Percentiles rank a stretch among this genome's conserved stretches.
Evolutionary conservation across 2,888 invertebrate species (phyloP).

Genomic region (Nymphalis c-album): DNA sequence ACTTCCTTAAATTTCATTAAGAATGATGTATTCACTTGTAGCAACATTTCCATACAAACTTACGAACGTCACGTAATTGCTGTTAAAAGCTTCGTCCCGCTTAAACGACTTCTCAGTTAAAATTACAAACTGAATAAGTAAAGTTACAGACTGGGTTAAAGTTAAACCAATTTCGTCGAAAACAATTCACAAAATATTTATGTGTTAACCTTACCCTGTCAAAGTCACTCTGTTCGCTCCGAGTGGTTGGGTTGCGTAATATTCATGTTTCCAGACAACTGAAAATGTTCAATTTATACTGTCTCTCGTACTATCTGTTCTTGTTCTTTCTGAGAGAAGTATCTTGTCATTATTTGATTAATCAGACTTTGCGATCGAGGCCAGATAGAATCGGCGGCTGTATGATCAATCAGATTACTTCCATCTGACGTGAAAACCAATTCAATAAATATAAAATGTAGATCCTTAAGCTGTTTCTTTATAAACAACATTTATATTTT

Average conservation of each 20-base stretch:
- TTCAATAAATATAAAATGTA: too few relatives aligned
- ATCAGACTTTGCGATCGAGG: constrained; percentile 12
- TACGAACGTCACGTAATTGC: neutral
- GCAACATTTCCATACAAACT: too few relatives aligned
- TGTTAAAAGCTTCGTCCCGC: neutral
- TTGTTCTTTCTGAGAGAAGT: neutral
- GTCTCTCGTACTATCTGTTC: neutral
- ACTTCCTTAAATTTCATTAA: too few relatives aligned
- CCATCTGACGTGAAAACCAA: constrained; percentile 4
- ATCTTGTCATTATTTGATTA: constrained; percentile 16
- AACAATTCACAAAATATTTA: neutral
- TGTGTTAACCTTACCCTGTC: neutral
- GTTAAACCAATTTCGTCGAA: neutral
- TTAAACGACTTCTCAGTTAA: neutral
- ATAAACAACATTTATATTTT: too few relatives aligned
- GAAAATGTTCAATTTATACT: neutral
- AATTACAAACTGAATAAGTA: neutral
- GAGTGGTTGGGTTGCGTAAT: neutral
- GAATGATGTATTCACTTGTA: too few relatives aligned
- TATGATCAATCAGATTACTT: constrained; percentile 28
- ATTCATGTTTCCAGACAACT: neutral
- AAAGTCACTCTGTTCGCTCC: too few relatives aligned
- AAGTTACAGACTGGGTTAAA: neutral
- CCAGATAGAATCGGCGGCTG: constrained; percentile 10
- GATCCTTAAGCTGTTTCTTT: too few relatives aligned